phyloP scores from a whole-genome alignment of 2,113 vertebrate species.

The Equus przewalskii region DNA sequence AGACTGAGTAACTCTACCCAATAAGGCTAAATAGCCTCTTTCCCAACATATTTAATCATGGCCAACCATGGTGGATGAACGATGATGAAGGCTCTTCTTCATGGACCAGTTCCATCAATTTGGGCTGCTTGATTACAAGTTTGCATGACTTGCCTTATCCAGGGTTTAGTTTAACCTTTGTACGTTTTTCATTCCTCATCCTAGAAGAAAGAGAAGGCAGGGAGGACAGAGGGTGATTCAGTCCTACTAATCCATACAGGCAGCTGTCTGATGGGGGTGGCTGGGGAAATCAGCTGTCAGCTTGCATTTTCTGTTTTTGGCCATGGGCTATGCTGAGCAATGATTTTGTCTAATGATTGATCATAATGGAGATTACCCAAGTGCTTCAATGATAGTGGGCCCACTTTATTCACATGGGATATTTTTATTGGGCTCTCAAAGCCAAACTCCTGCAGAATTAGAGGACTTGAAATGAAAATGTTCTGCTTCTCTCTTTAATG shows the following conservation, averaged over 20 bases:
- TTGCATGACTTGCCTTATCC: not conserved
- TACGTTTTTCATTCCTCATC: not conserved
- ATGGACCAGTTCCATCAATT: not conserved
- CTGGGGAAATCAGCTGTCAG: not conserved
- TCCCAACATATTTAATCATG: not conserved
- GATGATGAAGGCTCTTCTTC: not conserved
- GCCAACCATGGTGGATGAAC: not conserved
- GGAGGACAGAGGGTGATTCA: not conserved
- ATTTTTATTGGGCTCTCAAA: not conserved
- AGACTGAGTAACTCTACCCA: not conserved
- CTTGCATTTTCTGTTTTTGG: not conserved
- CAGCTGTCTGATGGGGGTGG: not conserved
- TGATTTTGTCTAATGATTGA: not conserved
- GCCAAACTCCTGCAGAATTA: not conserved
- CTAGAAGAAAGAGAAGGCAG: not conserved
- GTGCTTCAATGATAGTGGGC: not conserved
- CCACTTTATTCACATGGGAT: not conserved
- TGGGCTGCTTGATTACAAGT: not conserved
- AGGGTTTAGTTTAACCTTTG: not conserved
- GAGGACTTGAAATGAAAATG: not conserved
- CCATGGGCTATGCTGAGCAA: not conserved
- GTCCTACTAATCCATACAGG: not conserved
- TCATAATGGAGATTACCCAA: not conserved
- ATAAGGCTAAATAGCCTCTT: not conserved
- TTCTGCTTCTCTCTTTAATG: not conserved